These are phyloP conservation scores for Delphinapterus leucas DNA, from an alignment of 2,113 vertebrate genomes.

Conservation along the genomic window DNA sequence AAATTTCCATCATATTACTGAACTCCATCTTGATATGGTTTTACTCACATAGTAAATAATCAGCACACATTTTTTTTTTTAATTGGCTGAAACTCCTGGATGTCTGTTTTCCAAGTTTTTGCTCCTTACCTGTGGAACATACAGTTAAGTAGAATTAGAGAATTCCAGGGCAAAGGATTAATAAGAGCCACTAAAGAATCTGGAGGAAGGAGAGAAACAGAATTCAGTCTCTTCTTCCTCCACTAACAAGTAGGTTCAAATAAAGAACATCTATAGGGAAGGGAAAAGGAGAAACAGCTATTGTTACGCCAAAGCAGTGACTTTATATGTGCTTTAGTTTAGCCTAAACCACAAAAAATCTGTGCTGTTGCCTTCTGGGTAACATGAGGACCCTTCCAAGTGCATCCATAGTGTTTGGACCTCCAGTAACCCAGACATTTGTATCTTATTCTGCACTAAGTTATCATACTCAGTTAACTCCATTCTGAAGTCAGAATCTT, in stretches of 20 bases:
- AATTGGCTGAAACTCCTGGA: not conserved
- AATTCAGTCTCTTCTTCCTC: not conserved
- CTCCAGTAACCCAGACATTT: not conserved
- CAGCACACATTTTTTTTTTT: not conserved
- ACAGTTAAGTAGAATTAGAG: not conserved
- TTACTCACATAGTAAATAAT: not conserved
- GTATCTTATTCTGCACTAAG: not conserved
- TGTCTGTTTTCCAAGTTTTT: not conserved
- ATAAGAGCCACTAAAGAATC: not conserved
- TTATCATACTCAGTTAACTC: not conserved
- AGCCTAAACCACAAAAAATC: not conserved
- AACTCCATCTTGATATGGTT: not conserved
- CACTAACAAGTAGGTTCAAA: not conserved
- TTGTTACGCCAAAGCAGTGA: not conserved
- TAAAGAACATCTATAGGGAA: not conserved
- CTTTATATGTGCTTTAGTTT: not conserved
- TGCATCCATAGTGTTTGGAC: not conserved
- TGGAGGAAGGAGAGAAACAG: not conserved
- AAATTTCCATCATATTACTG: not conserved
- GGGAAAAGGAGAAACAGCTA: not conserved
- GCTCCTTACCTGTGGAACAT: not conserved
- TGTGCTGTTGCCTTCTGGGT: not conserved
- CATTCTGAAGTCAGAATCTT: slow-evolving; percentile 2
- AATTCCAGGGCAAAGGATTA: not conserved
- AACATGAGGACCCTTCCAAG: not conserved